Base-by-base conservation (phyloP, 2,113 vertebrate genomes). In the Felis catus region DNA sequence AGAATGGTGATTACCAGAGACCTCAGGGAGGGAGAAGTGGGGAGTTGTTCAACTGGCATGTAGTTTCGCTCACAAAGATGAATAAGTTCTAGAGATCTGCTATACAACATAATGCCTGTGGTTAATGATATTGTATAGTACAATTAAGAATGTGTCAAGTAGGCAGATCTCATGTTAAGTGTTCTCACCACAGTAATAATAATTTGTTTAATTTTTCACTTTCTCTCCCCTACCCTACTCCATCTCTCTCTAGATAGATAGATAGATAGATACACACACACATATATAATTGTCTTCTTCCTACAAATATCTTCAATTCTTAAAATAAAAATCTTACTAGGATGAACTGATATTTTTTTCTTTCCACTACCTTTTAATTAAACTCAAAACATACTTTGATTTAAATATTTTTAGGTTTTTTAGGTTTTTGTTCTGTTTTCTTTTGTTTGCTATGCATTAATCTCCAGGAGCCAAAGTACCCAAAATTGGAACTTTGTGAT, bases 311-410 rank as follows among this genome's bases (percentile, higher is more conserved):
- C 39, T 84, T 96, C 58, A 85, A n/a, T 53, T 73, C 33, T n/a
- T 96, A 73, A 95, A 92, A 82, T 89, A 89, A 91, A 91, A 78
- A 45, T 48, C 29, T 91, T 78, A 76, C 73, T 41, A 80, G 36
- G 36, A 83, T 94, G 31, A 85, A 89, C 5, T 71, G n/a, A 71
- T 83, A 53, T 85, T 96, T 95, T 95, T 95, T 88, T 51, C 79
- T 89, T 79, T 84, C 29, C 36, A 93, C 8, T 55, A 91, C 12
- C 29, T 79, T 65, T 89, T 91, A 63, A 70, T 79, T 33, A 97
- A 92, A 92, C 3, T 63, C 76, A 84, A 97, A 90, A 68, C n/a
- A 84, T 29, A 83, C 93, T 95, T 68, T 15, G 19, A 70, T 71
- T 78, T 95, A 90, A 89, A 79, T 61, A 23, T 73, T 86, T 90